Conservation (phyloP, 2,888 invertebrate species). For the Entomobrya multifasciata region DNA sequence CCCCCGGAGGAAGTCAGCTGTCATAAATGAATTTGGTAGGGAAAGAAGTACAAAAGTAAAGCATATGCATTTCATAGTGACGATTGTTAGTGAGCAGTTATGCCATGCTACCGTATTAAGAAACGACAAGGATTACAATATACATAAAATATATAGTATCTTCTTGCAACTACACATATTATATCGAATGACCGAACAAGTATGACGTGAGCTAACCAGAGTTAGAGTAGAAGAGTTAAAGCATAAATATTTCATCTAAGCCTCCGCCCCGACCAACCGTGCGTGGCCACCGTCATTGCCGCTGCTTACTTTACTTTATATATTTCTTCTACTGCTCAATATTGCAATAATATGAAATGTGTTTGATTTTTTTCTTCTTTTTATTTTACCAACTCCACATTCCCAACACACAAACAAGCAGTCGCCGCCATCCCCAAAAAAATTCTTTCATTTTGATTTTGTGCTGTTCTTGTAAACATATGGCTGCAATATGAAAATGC, state of each 20-base stretch:
- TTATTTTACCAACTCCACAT: not conserved
- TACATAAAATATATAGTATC: no score
- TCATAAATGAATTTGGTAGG: slow-evolving; percentile 24
- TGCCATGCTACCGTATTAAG: not conserved
- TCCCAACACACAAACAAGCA: slow-evolving; percentile 7
- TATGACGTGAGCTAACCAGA: not conserved
- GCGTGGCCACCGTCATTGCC: slow-evolving; percentile 68
- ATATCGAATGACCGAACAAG: not conserved
- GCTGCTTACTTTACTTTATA: not conserved
- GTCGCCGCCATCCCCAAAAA: slow-evolving; percentile 7
- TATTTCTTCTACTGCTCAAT: not conserved
- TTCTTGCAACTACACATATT: no score
- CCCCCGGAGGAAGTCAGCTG: slow-evolving; percentile 61
- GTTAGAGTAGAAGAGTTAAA: slow-evolving; percentile 59
- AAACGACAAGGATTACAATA: not conserved
- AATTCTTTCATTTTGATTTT: slow-evolving; percentile 47
- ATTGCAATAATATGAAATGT: slow-evolving; percentile 29
- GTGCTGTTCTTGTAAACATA: slow-evolving; percentile 33
- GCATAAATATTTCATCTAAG: slow-evolving; percentile 71
- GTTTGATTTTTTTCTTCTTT: not conserved
- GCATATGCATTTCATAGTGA: slow-evolving; percentile 48
- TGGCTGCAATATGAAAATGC: slow-evolving; percentile 66
- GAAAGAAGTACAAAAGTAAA: slow-evolving; percentile 41
- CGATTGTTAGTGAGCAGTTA: no score
- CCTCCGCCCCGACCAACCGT: slow-evolving; percentile 70